Conservation (phyloP, 2,888 invertebrate species). For the Serrognathus titanus region DNA sequence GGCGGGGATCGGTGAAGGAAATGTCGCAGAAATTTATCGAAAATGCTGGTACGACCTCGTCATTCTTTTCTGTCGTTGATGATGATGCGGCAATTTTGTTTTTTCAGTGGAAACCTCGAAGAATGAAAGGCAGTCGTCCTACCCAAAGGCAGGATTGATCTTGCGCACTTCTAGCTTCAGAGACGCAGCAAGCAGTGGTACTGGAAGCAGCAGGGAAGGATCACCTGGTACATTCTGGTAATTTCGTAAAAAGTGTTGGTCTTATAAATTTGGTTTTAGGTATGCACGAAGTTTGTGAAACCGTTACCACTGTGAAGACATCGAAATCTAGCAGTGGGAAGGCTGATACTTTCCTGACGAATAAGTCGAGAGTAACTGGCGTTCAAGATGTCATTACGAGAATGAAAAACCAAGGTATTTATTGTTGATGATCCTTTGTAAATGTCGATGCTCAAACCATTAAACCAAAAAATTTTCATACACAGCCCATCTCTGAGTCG, state of each 20-base stretch:
- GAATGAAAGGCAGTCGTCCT: slow-evolving; percentile 54
- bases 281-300: slow-evolving; percentile 8
- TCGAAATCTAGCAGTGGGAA: slow-evolving; percentile 21
- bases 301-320: slow-evolving; percentile 18
- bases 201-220: slow-evolving; percentile 32
- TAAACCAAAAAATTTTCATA: no score
- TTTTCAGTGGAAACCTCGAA: slow-evolving; percentile 55
- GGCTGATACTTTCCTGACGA: slow-evolving; percentile 67
- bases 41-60: slow-evolving; percentile 52
- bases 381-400: slow-evolving; percentile 73
- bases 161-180: slow-evolving; percentile 63
- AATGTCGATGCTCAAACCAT: background rate
- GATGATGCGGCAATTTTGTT: background rate
- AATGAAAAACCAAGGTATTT: slow-evolving; percentile 65
- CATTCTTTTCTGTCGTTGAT: background rate
- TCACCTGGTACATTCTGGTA: slow-evolving; percentile 33
- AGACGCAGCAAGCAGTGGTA: slow-evolving; percentile 39
- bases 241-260: slow-evolving; percentile 2
- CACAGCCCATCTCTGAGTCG: no score
- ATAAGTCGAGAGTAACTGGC: slow-evolving; percentile 66
- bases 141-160: slow-evolving; percentile 74
- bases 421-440: background rate
- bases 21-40: slow-evolving; percentile 77
- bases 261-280: background rate
- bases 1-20: slow-evolving; percentile 73